Evolutionary conservation across 2,888 invertebrate genomes (phyloP).

Genomic region (Tolmerus cingulatus): DNA sequence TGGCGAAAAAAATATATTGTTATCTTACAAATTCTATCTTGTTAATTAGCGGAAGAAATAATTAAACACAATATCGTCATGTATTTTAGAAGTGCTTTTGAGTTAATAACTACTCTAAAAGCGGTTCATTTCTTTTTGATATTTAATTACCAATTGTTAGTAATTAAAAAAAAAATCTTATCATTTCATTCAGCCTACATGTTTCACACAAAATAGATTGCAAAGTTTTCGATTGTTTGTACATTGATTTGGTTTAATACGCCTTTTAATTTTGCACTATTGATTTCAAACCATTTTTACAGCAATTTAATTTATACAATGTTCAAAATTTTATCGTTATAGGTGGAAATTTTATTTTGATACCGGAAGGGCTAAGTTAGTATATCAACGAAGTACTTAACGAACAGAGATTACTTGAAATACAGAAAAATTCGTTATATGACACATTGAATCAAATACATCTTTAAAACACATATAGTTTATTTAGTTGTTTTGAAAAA

Average conservation of each 20-base stretch:
- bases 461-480: background rate
- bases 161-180: background rate
- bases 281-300: background rate
- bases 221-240: background rate
- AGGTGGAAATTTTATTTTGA: background rate
- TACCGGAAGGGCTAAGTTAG: background rate
- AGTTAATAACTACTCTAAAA: background rate
- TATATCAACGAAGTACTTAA: background rate
- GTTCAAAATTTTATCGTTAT: background rate
- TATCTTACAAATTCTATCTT: background rate
- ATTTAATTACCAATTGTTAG: background rate
- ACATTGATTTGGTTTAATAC: background rate
- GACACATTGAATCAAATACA: background rate
- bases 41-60: background rate
- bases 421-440: background rate
- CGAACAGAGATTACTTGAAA: background rate
- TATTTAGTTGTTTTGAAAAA: too few relatives aligned
- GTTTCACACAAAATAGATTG: background rate
- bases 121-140: background rate
- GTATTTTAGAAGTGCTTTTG: background rate
- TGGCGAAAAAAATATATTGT: background rate
- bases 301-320: background rate
- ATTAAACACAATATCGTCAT: background rate
- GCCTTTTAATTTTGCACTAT: background rate
- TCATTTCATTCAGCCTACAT: background rate